These are phyloP conservation scores for Nymphalis polychloros DNA, from an alignment of 2,888 invertebrate species.

Conservation along the genomic window DNA sequence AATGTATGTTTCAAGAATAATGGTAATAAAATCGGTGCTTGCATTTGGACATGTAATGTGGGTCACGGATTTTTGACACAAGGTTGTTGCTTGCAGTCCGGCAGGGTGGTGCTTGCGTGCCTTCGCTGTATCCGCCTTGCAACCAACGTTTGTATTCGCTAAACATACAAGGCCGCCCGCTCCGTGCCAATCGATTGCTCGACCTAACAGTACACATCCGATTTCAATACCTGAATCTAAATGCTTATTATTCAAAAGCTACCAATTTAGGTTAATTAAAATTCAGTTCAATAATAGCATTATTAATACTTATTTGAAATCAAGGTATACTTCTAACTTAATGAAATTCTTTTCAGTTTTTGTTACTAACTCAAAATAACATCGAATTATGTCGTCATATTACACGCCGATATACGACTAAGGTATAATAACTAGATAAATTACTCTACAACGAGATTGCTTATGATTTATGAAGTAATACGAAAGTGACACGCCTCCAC, in stretches of 20 bases:
- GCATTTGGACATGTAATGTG: constrained; percentile 75
- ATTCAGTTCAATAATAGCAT: not conserved
- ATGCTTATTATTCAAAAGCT: constrained; percentile 12
- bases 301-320: not conserved
- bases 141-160: constrained; percentile 62
- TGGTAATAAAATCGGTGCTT: constrained; percentile 67
- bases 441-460: constrained; percentile 10
- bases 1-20: constrained; percentile 43
- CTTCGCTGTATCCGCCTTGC: constrained; percentile 73
- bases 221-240: constrained; percentile 44
- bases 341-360: no score
- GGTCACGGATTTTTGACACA: constrained; percentile 78
- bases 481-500: constrained; percentile 25
- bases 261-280: not conserved
- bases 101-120: constrained; percentile 56
- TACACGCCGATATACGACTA: not conserved
- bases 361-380: no score
- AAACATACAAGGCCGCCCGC: constrained; percentile 68
- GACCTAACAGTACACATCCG: constrained; percentile 66
- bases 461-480: constrained; percentile 24
- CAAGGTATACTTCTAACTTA: no score
- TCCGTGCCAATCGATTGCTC: constrained; percentile 67
- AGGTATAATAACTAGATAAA: constrained; percentile 12
- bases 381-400: not conserved
- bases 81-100: constrained; percentile 68